Percentiles rank a stretch among this genome's conserved stretches.
phyloP scores from a whole-genome alignment of 2,888 invertebrate species.

The Endomychus coccineus region DNA sequence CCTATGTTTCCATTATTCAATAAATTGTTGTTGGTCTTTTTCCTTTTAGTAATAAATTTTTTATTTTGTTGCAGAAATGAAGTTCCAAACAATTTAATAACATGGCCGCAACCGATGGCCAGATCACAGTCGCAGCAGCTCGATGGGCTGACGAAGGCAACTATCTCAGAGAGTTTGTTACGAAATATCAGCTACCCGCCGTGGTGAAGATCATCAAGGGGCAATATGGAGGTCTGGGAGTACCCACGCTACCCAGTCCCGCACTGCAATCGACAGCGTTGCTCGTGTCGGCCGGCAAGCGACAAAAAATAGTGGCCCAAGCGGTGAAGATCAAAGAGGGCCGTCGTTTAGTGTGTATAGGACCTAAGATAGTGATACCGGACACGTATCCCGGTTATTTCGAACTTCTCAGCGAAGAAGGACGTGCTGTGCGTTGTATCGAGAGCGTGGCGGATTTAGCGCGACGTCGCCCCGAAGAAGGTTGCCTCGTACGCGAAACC shows the following conservation, averaged over 20 bases:
- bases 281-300: constrained; percentile 75
- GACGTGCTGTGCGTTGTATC: constrained; percentile 81
- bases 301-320: constrained; percentile 80
- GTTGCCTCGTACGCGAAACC: constrained; percentile 74
- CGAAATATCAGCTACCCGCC: constrained; percentile 67
- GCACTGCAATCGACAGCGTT: constrained; percentile 80
- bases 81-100: constrained; percentile 12
- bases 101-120: constrained; percentile 88
- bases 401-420: constrained; percentile 90
- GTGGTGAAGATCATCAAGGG: constrained; percentile 91
- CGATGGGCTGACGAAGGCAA: constrained; percentile 67
- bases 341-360: constrained; percentile 69
- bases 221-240: constrained; percentile 86
- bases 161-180: constrained; percentile 65
- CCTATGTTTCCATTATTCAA: too few relatives aligned
- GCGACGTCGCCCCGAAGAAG: constrained; percentile 63
- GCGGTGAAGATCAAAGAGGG: constrained; percentile 88
- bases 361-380: constrained; percentile 81
- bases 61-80: constrained; percentile 14
- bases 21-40: too few relatives aligned
- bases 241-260: constrained; percentile 79
- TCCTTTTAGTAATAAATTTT: not conserved
- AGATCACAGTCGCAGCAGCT: constrained; percentile 80
- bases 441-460: constrained; percentile 81
- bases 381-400: constrained; percentile 88